phyloP scores from a whole-genome alignment of 2,113 vertebrate species.

The Trogon surrucura region DNA sequence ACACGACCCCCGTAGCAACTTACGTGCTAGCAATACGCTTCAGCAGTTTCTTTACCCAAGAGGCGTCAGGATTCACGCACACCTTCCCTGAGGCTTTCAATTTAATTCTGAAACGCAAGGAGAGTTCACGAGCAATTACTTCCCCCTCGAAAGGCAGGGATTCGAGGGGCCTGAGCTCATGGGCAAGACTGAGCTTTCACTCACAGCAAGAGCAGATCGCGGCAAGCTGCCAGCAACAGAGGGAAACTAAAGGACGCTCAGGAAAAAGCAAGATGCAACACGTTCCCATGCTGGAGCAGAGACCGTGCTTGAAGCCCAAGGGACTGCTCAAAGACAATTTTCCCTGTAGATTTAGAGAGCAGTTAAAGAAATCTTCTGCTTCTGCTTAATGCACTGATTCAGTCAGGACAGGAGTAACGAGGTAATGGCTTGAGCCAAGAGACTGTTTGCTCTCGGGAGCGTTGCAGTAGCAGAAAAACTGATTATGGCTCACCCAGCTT shows the following conservation, averaged over 20 bases:
- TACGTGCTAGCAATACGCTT: slow-evolving; percentile 50
- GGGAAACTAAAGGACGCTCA: accelerated
- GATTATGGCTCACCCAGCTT: neutral
- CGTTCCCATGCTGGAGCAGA: accelerated
- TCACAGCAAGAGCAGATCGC: accelerated
- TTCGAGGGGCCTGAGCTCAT: neutral
- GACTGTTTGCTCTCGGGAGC: neutral
- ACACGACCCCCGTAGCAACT: neutral
- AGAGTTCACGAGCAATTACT: neutral
- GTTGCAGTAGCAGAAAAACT: accelerated
- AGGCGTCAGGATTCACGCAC: slow-evolving; percentile 26
- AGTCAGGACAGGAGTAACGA: neutral
- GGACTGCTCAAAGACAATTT: neutral
- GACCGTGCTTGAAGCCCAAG: neutral
- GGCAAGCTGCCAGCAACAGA: neutral
- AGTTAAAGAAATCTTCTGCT: neutral
- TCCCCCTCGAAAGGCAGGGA: neutral
- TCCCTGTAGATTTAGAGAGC: neutral
- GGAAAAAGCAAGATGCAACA: neutral
- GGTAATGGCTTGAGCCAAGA: neutral
- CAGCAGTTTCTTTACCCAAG: slow-evolving; percentile 63
- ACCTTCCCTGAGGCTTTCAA: neutral
- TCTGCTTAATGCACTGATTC: accelerated
- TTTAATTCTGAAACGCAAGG: slow-evolving; percentile 45
- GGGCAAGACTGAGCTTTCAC: neutral